Conservation (phyloP, 1,140 invertebrate genomes). For the Hylyphantes graminicola region DNA sequence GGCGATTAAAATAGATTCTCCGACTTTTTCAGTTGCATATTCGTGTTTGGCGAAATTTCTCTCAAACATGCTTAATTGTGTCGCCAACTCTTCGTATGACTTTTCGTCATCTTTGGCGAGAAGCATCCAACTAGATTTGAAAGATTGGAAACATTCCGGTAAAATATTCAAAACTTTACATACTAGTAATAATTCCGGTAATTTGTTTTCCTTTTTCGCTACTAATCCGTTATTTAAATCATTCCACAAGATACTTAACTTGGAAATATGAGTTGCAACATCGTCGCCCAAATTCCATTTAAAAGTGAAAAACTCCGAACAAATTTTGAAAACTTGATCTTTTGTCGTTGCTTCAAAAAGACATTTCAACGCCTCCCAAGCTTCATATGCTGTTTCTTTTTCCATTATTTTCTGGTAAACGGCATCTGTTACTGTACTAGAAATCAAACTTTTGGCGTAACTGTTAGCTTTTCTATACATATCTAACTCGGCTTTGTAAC, state of each 20-base stretch:
- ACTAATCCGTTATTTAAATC: background rate
- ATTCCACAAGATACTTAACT: background rate
- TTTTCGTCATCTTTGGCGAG: background rate
- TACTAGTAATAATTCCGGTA: background rate
- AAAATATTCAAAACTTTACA: constrained; percentile 28
- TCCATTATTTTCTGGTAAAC: constrained; percentile 52
- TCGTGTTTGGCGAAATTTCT: no score
- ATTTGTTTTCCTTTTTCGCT: background rate
- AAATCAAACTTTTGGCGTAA: constrained; percentile 36
- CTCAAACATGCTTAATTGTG: no score
- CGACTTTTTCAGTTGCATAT: no score
- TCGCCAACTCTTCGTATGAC: no score
- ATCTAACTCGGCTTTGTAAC: background rate
- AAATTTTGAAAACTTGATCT: background rate
- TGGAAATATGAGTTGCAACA: background rate
- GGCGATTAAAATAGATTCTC: no score
- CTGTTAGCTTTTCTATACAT: constrained; percentile 12
- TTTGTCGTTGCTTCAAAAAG: constrained; percentile 6
- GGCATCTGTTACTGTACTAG: constrained; percentile 30
- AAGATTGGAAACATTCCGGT: background rate
- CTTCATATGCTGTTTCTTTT: constrained; percentile 36
- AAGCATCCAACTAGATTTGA: constrained; percentile 44
- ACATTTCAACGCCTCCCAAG: constrained; percentile 18
- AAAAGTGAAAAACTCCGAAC: background rate
- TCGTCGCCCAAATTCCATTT: background rate